Percentiles rank a stretch among this genome's conserved stretches.
phyloP scores from a whole-genome alignment of 2,888 invertebrate species.

The Baronia brevicornis region DNA sequence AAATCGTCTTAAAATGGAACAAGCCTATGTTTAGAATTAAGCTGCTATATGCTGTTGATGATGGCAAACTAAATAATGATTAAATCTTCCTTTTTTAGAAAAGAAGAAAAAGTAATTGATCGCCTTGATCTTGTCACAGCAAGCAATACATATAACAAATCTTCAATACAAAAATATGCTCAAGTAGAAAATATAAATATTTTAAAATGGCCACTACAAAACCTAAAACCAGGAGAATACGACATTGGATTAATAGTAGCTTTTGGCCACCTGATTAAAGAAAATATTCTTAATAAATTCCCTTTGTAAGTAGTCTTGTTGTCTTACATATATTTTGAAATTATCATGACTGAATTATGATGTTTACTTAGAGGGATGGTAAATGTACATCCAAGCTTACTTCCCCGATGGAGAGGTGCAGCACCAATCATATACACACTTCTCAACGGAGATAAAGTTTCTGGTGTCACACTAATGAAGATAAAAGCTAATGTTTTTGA shows the following conservation, averaged over 20 bases:
- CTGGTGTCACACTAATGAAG: conserved; percentile 92
- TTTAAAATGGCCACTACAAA: conserved; percentile 79
- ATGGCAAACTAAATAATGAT: no score
- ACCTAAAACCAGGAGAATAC: conserved; percentile 68
- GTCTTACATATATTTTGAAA: not conserved
- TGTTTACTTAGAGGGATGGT: conserved; percentile 84
- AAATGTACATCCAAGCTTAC: conserved; percentile 93
- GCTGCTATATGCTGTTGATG: no score
- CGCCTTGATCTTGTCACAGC: conserved; percentile 83
- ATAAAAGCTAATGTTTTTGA: conserved; percentile 89
- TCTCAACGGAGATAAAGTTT: conserved; percentile 85
- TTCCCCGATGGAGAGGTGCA: conserved; percentile 95
- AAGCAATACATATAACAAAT: conserved; percentile 72
- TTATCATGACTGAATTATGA: not conserved
- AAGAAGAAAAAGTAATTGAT: conserved; percentile 61
- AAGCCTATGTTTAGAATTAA: no score
- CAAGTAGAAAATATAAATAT: conserved; percentile 72
- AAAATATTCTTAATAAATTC: conserved; percentile 83
- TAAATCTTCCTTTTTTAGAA: conserved; percentile 64
- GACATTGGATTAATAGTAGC: conserved; percentile 94
- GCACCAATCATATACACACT: conserved; percentile 92
- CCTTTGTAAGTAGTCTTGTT: conserved; percentile 80
- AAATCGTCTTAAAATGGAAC: no score
- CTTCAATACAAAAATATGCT: conserved; percentile 82
- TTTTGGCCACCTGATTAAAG: conserved; percentile 93